Evolutionary conservation across 2,888 invertebrate species (phyloP).

Genomic region (Sinhomidia bicolor): DNA sequence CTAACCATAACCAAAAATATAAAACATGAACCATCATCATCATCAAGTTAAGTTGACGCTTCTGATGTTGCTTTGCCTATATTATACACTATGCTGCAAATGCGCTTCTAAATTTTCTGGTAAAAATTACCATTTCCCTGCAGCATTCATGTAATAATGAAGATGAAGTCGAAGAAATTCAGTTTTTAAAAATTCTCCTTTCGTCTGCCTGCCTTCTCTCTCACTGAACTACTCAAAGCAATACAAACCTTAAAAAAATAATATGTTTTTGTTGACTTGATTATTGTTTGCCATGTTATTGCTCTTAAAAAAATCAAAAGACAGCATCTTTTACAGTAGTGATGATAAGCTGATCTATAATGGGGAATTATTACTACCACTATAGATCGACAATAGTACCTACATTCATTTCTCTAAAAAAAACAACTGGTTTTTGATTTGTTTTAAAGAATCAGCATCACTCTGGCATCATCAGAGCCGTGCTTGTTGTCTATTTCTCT

Average conservation of each 20-base stretch:
- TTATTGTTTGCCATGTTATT: neutral
- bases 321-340: neutral
- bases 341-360: neutral
- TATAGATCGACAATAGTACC: neutral
- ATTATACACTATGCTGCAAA: too few relatives aligned
- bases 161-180: too few relatives aligned
- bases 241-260: neutral
- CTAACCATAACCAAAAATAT: conserved; percentile 62
- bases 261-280: conserved; percentile 55
- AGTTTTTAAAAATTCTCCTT: too few relatives aligned
- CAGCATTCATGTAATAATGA: too few relatives aligned
- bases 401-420: neutral
- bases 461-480: neutral
- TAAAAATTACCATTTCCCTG: neutral
- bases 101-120: neutral
- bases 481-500: neutral
- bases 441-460: neutral
- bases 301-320: neutral
- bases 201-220: too few relatives aligned
- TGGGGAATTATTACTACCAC: neutral
- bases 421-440: conserved; percentile 54
- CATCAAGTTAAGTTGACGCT: conserved; percentile 60
- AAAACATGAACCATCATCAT: conserved; percentile 62
- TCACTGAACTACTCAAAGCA: too few relatives aligned
- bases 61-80: neutral